Conservation (phyloP, 1,140 invertebrate genomes). For the Mycetomoellerius zeteki region DNA sequence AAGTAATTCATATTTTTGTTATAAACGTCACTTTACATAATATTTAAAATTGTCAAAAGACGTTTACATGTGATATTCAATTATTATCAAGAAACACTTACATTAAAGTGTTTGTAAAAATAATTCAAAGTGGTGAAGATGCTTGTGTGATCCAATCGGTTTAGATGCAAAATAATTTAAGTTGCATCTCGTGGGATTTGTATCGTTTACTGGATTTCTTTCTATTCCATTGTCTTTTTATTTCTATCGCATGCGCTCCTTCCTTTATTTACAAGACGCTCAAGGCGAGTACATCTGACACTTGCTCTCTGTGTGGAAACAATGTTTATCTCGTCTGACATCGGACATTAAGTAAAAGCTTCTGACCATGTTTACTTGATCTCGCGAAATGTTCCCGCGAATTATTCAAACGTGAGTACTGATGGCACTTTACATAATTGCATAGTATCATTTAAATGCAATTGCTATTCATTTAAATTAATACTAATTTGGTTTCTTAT, state of each 20-base stretch:
- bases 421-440: constrained; percentile 31
- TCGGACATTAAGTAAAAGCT: constrained; percentile 27
- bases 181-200: not conserved
- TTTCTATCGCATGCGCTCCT: not conserved
- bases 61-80: not conserved
- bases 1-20: not conserved
- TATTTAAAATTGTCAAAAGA: too few relatives aligned
- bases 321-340: constrained; percentile 17
- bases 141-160: not conserved
- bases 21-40: not conserved
- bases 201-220: not conserved
- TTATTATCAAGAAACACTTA: not conserved
- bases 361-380: constrained; percentile 19
- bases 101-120: not conserved
- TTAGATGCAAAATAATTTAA: constrained; percentile 9
- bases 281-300: not conserved
- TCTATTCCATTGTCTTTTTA: not conserved
- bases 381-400: constrained; percentile 18
- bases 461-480: not conserved
- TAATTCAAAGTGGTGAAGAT: not conserved
- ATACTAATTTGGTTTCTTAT: not conserved
- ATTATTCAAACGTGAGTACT: constrained; percentile 23
- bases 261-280: constrained; percentile 13
- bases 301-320: not conserved
- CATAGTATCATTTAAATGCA: not conserved